Conservation (phyloP, 2,888 invertebrate genomes). For the Polydrusus pterygomalis region DNA sequence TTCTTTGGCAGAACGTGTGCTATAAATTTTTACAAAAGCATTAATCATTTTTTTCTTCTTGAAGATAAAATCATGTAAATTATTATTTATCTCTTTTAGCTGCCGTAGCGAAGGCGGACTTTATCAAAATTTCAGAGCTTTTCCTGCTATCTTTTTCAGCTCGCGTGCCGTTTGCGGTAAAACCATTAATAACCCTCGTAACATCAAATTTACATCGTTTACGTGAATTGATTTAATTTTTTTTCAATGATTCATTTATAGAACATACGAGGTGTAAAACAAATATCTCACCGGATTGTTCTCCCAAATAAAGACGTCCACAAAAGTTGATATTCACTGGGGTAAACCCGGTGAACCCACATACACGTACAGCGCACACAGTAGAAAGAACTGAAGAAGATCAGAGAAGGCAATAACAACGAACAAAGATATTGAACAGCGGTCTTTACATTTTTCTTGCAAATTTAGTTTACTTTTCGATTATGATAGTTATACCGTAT, state of each 20-base stretch:
- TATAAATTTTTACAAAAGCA: slow-evolving; percentile 2
- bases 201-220: slow-evolving; percentile 5
- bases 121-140: slow-evolving; percentile 1
- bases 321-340: no score
- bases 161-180: slow-evolving; percentile 6
- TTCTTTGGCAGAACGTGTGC: neutral
- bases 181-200: slow-evolving; percentile 14
- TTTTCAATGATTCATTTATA: neutral
- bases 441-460: no score
- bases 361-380: no score
- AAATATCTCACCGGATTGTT: no score
- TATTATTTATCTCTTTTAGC: slow-evolving; percentile 3
- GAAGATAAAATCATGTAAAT: slow-evolving; percentile 6
- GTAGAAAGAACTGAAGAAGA: no score
- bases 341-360: no score
- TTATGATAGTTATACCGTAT: no score
- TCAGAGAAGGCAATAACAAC: no score
- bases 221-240: slow-evolving; percentile 9
- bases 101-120: neutral
- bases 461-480: no score
- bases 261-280: neutral
- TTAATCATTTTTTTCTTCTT: slow-evolving; percentile 1
- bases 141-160: slow-evolving; percentile 7
- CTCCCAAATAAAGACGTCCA: no score
- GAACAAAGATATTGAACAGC: no score